These are phyloP conservation scores for Chondrilla cf. caribensis DNA, from an alignment of 37 sponge, comb jelly and placozoan genomes.

Conservation along the genomic window DNA sequence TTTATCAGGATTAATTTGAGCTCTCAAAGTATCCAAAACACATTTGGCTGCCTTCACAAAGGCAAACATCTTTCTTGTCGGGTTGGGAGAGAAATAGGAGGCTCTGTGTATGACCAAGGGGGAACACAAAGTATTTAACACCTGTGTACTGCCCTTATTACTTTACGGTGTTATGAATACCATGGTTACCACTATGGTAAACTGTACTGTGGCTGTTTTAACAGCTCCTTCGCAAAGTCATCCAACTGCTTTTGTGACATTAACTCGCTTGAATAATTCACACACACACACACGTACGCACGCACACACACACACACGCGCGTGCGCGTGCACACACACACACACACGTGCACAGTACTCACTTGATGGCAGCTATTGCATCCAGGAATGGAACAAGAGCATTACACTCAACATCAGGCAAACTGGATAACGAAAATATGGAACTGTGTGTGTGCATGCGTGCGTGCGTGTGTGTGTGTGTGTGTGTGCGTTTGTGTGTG, in stretches of 20 bases:
- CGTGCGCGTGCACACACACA: background rate
- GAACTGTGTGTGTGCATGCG: no score
- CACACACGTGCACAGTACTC: background rate
- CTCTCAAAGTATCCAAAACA: slow-evolving; percentile 32
- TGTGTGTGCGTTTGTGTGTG: no score
- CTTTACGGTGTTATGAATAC: no score
- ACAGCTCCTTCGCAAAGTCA: no score
- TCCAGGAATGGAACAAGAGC: background rate
- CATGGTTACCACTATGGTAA: background rate
- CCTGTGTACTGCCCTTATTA: no score
- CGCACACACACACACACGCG: background rate
- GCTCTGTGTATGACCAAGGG: background rate
- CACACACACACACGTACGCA: no score
- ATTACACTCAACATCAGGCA: background rate
- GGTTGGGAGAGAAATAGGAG: slow-evolving; percentile 65
- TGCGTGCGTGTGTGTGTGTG: no score
- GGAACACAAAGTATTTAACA: no score
- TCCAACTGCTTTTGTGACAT: no score
- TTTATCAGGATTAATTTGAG: background rate
- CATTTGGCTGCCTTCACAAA: slow-evolving; percentile 65
- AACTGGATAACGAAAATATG: no score
- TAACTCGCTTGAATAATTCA: no score
- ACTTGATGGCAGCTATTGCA: background rate
- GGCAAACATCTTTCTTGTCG: slow-evolving; percentile 63
- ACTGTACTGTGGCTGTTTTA: no score